These are phyloP conservation scores for Xerus inauris DNA, from an alignment of 2,113 vertebrate genomes.

Conservation along the genomic window DNA sequence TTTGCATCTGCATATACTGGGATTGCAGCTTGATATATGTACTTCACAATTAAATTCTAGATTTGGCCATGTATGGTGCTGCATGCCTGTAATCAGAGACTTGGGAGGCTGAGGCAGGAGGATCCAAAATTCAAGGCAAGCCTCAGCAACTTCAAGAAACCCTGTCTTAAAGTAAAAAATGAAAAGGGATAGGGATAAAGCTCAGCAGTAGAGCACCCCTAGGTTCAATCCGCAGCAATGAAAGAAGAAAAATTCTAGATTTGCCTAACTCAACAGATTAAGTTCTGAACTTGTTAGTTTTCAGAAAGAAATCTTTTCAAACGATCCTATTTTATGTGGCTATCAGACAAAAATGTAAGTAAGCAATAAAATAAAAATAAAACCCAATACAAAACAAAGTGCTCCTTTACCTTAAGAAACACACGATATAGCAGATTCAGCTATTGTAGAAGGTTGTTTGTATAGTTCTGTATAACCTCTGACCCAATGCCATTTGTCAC, in stretches of 20 bases:
- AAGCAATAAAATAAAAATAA: constrained; percentile 3
- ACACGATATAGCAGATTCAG: neutral
- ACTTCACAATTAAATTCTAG: neutral
- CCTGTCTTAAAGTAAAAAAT: no score
- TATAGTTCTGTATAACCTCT: neutral
- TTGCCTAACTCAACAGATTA: neutral
- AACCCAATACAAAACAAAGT: neutral
- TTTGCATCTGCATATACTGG: neutral
- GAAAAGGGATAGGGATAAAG: no score
- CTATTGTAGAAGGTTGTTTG: neutral
- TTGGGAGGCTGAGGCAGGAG: no score
- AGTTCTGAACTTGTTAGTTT: neutral
- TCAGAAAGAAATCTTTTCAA: neutral
- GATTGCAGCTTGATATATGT: neutral
- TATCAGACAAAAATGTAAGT: neutral
- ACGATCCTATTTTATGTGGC: neutral
- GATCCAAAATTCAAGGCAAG: no score
- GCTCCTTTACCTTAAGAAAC: neutral
- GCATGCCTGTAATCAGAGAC: no score
- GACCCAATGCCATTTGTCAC: neutral
- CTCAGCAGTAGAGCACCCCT: no score
- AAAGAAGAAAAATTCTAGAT: neutral
- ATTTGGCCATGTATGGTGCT: neutral
- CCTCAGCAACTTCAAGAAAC: no score
- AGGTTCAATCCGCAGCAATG: no score